Percentiles rank a stretch among this genome's conserved stretches.
These are phyloP conservation scores for Priocnemis perturbator DNA, from an alignment of 2,888 invertebrate species.

Conservation along the genomic window DNA sequence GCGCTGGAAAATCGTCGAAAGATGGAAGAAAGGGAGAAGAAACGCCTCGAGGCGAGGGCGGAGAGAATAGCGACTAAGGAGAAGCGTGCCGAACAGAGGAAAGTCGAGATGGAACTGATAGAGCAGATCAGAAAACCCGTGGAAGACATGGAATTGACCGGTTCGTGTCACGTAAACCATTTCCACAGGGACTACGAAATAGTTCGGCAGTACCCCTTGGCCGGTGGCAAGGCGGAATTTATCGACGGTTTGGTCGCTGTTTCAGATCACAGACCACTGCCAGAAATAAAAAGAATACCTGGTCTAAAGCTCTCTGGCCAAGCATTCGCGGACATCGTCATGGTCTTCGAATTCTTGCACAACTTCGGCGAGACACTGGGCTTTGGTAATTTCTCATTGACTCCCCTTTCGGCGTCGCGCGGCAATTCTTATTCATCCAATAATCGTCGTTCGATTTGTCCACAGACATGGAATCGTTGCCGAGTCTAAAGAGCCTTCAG, in stretches of 20 bases:
- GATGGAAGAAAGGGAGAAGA: constrained; percentile 90
- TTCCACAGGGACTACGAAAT: constrained; percentile 3
- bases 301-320: constrained; percentile 89
- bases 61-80: constrained; percentile 92
- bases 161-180: constrained; percentile 58
- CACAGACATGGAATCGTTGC: constrained; percentile 89
- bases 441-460: not conserved
- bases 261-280: constrained; percentile 82
- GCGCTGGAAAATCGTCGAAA: constrained; percentile 91
- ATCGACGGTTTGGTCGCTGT: constrained; percentile 15
- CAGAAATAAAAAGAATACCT: constrained; percentile 85
- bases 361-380: constrained; percentile 97
- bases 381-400: constrained; percentile 82
- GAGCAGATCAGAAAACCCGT: constrained; percentile 89
- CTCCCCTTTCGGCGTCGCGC: not conserved
- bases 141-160: constrained; percentile 91
- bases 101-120: constrained; percentile 81
- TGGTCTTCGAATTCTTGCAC: constrained; percentile 97
- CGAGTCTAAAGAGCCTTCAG: constrained; percentile 91
- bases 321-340: constrained; percentile 93
- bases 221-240: not conserved
- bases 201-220: no score
- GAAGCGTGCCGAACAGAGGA: constrained; percentile 85
- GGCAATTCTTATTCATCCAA: not conserved
- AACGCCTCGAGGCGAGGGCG: constrained; percentile 85